phyloP scores from a whole-genome alignment of 2,888 invertebrate genomes.

The Scaptomyza parva region DNA sequence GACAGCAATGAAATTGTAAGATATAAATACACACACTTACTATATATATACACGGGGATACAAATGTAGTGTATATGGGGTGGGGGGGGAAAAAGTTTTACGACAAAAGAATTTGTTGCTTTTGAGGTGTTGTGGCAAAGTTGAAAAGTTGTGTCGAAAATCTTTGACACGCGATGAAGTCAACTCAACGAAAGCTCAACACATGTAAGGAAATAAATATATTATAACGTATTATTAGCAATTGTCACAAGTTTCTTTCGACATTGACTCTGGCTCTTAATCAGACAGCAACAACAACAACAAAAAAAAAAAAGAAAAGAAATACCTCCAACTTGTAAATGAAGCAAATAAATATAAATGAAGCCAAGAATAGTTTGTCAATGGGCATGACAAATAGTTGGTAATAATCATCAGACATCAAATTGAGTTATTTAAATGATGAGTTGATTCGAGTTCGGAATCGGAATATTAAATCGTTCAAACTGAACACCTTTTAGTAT shows the following conservation, averaged over 20 bases:
- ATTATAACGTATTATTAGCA: background rate
- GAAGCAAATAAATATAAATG: background rate
- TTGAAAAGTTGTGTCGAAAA: slow-evolving; percentile 42
- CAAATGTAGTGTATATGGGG: background rate
- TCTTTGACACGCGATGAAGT: slow-evolving; percentile 39
- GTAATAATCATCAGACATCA: background rate
- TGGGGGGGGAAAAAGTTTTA: slow-evolving; percentile 13
- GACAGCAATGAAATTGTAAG: slow-evolving; percentile 47
- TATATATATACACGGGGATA: background rate
- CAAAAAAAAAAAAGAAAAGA: background rate
- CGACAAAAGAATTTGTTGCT: slow-evolving; percentile 27
- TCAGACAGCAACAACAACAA: too few species aligned
- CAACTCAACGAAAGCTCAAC: slow-evolving; percentile 21
- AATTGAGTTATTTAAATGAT: background rate
- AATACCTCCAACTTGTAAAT: background rate
- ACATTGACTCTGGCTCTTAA: background rate
- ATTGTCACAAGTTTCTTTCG: slow-evolving; percentile 4
- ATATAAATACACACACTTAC: slow-evolving; percentile 20
- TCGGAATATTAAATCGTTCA: background rate
- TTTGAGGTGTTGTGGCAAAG: slow-evolving; percentile 14
- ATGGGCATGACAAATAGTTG: background rate
- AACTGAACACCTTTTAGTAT: too few species aligned
- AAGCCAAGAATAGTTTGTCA: background rate
- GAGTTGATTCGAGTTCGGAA: background rate
- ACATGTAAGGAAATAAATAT: slow-evolving; percentile 9